These are phyloP conservation scores for Novumbra hubbsi DNA, from an alignment of 2,797 vertebrate genomes.

Conservation along the genomic window DNA sequence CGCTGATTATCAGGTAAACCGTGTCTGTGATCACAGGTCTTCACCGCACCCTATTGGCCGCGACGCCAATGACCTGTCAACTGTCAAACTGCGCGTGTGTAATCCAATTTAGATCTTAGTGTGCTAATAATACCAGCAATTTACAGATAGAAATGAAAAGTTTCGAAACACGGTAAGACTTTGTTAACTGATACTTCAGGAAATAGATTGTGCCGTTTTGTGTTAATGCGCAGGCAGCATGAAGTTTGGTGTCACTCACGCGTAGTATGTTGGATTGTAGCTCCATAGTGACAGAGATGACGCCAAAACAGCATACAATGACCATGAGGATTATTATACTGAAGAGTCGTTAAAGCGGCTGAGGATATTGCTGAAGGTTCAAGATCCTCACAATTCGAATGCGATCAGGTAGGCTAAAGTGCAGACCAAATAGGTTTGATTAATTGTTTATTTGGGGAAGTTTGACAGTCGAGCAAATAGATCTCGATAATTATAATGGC, in stretches of 20 bases:
- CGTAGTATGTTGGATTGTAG: constrained; percentile 41
- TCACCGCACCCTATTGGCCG: constrained; percentile 51
- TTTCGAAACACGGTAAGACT: constrained; percentile 9
- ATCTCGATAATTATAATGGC: background rate
- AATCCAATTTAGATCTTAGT: constrained; percentile 79
- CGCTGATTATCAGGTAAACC: too few species aligned
- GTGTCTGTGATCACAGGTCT: too few species aligned
- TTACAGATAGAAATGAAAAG: constrained; percentile 30
- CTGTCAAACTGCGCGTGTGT: constrained; percentile 64
- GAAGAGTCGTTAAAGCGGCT: constrained; percentile 56
- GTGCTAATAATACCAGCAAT: constrained; percentile 74
- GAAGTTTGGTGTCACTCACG: constrained; percentile 49
- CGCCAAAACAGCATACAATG: constrained; percentile 65
- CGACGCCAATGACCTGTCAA: constrained; percentile 58
- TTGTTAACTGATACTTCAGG: constrained; percentile 37
- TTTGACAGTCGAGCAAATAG: background rate
- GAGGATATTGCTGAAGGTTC: constrained; percentile 57
- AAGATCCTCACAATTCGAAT: constrained; percentile 49
- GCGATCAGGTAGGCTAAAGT: constrained; percentile 38
- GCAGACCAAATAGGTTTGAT: too few species aligned
- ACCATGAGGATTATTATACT: constrained; percentile 64
- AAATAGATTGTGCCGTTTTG: constrained; percentile 26
- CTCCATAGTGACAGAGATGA: constrained; percentile 52
- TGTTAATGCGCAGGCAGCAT: constrained; percentile 28
- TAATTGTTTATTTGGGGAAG: background rate